Percentiles rank a stretch among this genome's conserved stretches.
These are phyloP conservation scores for Neomorphus geoffroyi DNA, from an alignment of 2,797 vertebrate genomes.

Conservation along the genomic window DNA sequence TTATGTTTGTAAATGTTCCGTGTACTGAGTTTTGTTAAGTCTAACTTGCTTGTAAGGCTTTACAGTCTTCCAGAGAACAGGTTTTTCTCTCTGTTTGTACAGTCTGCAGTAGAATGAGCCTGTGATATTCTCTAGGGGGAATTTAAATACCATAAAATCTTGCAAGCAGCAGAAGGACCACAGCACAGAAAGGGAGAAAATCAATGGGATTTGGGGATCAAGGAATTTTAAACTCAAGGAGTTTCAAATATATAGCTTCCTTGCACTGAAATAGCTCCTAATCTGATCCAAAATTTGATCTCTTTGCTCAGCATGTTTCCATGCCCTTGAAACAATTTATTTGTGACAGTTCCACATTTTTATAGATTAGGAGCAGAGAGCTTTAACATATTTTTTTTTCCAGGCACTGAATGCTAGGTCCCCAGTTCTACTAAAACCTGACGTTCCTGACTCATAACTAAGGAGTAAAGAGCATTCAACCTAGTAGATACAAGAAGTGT, in stretches of 20 bases:
- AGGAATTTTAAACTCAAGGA: constrained; percentile 22
- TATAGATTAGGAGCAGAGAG: not conserved
- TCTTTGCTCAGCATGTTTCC: not conserved
- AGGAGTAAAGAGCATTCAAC: not conserved
- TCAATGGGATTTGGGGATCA: constrained; percentile 31
- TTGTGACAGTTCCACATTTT: constrained; percentile 9
- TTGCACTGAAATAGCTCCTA: not conserved
- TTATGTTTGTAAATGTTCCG: not conserved
- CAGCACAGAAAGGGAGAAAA: constrained; percentile 22
- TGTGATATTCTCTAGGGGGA: constrained; percentile 14
- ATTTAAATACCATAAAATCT: constrained; percentile 45
- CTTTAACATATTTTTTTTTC: not conserved
- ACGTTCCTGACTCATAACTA: not conserved
- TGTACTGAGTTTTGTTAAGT: not conserved
- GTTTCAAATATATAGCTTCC: not conserved
- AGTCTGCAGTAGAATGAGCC: not conserved
- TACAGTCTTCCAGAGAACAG: not conserved
- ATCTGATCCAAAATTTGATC: not conserved
- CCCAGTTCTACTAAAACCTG: not conserved
- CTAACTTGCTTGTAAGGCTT: not conserved
- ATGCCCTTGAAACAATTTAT: not conserved
- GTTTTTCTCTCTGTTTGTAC: constrained; percentile 5
- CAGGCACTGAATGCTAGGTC: not conserved
- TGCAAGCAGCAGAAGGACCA: constrained; percentile 6
- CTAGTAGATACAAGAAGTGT: not conserved